These are phyloP conservation scores for Desoria tigrina DNA, from an alignment of 2,888 invertebrate genomes.

Conservation along the genomic window DNA sequence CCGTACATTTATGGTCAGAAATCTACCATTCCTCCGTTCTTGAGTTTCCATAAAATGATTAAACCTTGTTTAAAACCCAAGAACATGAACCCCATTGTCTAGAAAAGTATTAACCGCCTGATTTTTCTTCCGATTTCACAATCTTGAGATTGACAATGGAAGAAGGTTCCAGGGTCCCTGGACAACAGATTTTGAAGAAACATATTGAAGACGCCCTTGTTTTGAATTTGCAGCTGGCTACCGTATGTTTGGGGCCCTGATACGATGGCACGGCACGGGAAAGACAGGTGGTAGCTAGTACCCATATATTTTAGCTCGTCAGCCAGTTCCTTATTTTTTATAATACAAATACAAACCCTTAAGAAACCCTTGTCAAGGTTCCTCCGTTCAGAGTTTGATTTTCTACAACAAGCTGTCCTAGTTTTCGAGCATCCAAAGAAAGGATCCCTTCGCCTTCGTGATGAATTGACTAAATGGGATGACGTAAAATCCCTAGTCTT, in stretches of 20 bases:
- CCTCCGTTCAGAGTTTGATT: neutral
- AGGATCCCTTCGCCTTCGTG: neutral
- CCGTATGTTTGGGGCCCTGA: conserved; percentile 9
- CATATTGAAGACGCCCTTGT: conserved; percentile 19
- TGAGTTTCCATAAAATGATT: no score
- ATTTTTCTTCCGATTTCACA: conserved; percentile 1
- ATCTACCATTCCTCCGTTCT: no score
- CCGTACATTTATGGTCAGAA: no score
- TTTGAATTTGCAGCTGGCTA: conserved; percentile 17
- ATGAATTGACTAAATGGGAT: conserved; percentile 1
- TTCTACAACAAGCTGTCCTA: conserved; percentile 14
- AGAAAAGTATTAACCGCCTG: neutral
- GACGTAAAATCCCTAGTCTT: neutral
- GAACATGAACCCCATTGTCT: no score
- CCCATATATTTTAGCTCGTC: neutral
- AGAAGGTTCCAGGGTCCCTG: neutral
- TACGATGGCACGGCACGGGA: conserved; percentile 22
- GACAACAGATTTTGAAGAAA: no score
- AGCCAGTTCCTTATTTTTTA: neutral
- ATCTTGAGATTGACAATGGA: neutral
- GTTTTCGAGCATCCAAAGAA: neutral
- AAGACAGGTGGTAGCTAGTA: conserved; percentile 20
- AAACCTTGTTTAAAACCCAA: no score
- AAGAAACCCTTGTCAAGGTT: neutral
- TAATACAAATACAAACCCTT: conserved; percentile 10